Percentiles rank a stretch among this genome's conserved stretches.
Conservation (phyloP, 2,113 vertebrate genomes). For the Malaclemys terrapin region DNA sequence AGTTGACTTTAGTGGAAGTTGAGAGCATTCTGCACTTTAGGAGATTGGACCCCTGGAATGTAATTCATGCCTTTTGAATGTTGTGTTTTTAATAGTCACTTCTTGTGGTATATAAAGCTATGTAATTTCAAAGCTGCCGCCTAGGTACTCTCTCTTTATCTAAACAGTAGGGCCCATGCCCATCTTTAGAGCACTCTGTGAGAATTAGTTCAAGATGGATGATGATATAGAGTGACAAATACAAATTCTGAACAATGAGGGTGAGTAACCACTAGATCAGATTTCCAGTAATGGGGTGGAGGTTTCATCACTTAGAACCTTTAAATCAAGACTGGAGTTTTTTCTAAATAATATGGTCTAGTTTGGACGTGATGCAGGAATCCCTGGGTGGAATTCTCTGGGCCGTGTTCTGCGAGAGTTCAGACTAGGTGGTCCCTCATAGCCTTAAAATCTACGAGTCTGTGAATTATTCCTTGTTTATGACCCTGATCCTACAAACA, state of each 20-base stretch:
- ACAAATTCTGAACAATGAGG: not conserved
- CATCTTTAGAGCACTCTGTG: no score
- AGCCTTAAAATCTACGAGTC: not conserved
- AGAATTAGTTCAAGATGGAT: no score
- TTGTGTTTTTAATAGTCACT: not conserved
- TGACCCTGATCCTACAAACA: not conserved
- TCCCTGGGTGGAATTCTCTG: not conserved
- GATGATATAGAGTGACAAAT: not conserved
- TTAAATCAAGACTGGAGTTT: not conserved
- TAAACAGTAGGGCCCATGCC: no score
- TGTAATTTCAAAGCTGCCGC: not conserved
- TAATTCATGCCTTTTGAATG: not conserved
- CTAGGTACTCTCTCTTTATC: not conserved
- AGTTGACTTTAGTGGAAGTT: no score
- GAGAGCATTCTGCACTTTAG: no score
- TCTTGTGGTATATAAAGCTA: fast-evolving
- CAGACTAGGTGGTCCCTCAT: not conserved
- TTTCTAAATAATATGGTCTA: constrained; percentile 26
- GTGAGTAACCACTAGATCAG: constrained; percentile 9
- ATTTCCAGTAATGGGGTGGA: not conserved
- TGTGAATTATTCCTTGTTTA: not conserved
- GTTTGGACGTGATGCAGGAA: not conserved
- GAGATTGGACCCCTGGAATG: fast-evolving
- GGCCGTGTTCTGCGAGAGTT: not conserved
- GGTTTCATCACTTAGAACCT: not conserved